phyloP scores from a whole-genome alignment of 2,888 invertebrate species.

The Heterodera filipjevi region DNA sequence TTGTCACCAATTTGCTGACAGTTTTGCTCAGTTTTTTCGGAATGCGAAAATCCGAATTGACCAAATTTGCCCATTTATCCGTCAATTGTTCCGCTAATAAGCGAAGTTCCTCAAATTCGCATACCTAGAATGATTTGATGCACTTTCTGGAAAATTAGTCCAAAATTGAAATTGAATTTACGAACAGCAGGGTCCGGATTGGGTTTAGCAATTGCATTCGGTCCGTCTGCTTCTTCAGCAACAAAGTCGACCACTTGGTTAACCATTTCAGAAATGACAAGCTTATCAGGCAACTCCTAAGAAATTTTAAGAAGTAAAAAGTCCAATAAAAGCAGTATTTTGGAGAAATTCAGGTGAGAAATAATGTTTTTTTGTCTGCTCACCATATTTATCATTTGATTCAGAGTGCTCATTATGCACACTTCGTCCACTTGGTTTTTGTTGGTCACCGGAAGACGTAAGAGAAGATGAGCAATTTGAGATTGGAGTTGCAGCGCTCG shows the following conservation, averaged over 20 bases:
- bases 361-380: not conserved
- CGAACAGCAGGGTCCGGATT: not conserved
- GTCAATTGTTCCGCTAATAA: constrained; percentile 25
- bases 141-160: not conserved
- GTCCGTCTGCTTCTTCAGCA: constrained; percentile 13
- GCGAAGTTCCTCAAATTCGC: constrained; percentile 17
- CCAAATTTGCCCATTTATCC: constrained; percentile 28
- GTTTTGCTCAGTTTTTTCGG: constrained; percentile 21
- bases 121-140: not conserved
- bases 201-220: not conserved
- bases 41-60: constrained; percentile 23
- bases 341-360: too few species aligned
- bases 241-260: constrained; percentile 21
- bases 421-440: constrained; percentile 35
- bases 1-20: constrained; percentile 3
- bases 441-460: constrained; percentile 30
- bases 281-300: constrained; percentile 28
- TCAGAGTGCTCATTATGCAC: constrained; percentile 27
- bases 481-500: constrained; percentile 24
- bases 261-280: constrained; percentile 16
- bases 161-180: not conserved
- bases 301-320: too few species aligned
- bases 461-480: constrained; percentile 29
- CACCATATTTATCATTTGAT: constrained; percentile 18
- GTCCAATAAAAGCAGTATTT: not conserved